These are phyloP conservation scores for Falcaria lacertinaria DNA, from an alignment of 2,888 invertebrate species.

Conservation along the genomic window DNA sequence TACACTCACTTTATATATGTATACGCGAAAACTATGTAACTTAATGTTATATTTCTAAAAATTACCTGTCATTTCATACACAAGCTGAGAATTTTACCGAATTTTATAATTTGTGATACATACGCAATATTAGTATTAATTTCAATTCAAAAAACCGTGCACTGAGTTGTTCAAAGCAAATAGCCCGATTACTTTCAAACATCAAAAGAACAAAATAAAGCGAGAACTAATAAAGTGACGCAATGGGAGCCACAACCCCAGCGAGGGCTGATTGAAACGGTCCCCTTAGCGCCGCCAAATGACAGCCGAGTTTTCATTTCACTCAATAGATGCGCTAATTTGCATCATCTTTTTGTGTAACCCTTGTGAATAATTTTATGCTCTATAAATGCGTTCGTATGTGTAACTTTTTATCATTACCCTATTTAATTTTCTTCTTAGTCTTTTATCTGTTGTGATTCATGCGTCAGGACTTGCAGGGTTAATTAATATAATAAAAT, in stretches of 20 bases:
- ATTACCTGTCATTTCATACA: no score
- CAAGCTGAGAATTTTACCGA: no score
- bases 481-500: no score
- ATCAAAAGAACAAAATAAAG: conserved; percentile 73
- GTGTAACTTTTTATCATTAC: neutral
- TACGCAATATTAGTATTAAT: neutral
- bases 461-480: no score
- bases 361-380: neutral
- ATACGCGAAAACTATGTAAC: no score
- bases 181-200: conserved; percentile 59
- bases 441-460: no score
- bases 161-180: conserved; percentile 44
- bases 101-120: no score
- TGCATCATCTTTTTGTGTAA: conserved; percentile 57
- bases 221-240: conserved; percentile 73
- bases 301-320: conserved; percentile 65
- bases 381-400: neutral
- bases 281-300: conserved; percentile 62
- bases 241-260: conserved; percentile 50
- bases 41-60: no score
- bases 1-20: no score
- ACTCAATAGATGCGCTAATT: conserved; percentile 74
- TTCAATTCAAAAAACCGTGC: conserved; percentile 13
- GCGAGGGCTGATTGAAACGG: conserved; percentile 70
- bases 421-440: neutral